Evolutionary conservation across 1,140 invertebrate species (phyloP).

Genomic region (Cotesia typhae): DNA sequence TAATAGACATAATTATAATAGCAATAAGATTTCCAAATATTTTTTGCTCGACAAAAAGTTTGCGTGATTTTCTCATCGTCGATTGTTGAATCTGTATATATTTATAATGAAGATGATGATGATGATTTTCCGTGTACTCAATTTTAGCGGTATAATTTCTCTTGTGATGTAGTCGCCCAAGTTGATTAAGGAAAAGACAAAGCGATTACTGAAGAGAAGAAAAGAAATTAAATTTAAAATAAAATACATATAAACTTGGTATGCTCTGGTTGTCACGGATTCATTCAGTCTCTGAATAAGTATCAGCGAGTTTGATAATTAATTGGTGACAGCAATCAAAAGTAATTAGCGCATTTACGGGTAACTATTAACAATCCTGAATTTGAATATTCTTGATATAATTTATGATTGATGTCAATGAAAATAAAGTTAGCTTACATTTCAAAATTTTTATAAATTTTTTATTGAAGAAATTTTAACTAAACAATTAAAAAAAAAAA

Average conservation of each 20-base stretch:
- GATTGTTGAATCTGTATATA: slow-evolving; percentile 18
- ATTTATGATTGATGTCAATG: too few species aligned
- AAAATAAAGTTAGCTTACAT: too few species aligned
- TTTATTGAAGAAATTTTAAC: too few species aligned
- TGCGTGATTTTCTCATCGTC: slow-evolving; percentile 12
- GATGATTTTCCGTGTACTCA: slow-evolving; percentile 26
- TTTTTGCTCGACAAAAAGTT: neutral
- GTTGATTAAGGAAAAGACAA: too few species aligned
- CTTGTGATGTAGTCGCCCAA: slow-evolving; percentile 4
- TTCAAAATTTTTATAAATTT: too few species aligned
- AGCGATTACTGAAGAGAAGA: slow-evolving; percentile 1
- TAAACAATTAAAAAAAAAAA: too few species aligned
- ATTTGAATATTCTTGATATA: too few species aligned
- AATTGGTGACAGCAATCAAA: slow-evolving; percentile 27
- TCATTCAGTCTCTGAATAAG: slow-evolving; percentile 31
- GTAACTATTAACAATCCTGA: too few species aligned
- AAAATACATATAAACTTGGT: slow-evolving; percentile 43
- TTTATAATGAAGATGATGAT: too few species aligned
- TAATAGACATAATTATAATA: neutral
- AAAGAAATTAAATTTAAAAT: neutral
- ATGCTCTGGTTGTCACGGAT: slow-evolving; percentile 51
- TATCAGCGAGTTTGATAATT: slow-evolving; percentile 21
- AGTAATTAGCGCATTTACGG: slow-evolving; percentile 3
- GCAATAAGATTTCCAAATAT: slow-evolving; percentile 7
- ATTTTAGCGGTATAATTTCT: slow-evolving; percentile 29